Base-by-base conservation (phyloP, 2,797 vertebrate species). In the Xyrichtys novacula region DNA sequence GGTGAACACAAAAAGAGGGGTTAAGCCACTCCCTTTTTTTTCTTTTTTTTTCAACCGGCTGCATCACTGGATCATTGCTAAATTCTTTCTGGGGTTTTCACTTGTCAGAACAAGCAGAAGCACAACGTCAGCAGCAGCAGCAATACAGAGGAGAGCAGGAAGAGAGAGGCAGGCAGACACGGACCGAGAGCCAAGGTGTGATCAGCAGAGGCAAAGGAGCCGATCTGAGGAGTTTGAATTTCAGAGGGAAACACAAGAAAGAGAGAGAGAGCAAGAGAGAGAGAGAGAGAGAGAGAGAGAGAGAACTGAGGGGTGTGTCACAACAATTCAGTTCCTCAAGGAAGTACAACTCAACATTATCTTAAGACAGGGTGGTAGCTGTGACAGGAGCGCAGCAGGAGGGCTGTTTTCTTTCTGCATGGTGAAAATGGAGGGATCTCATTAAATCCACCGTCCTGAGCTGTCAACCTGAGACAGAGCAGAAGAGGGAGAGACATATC, bases 291-390 rank as follows among this genome's bases (percentile, higher is more conserved):
- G 15, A 48, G 14, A 46, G 20, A 47, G 10, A 47, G 10, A 47
- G 10, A 46, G 4, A 78, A 62, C 78, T 80, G 71, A 93, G 92
- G 93, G 92, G 94, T 92, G 94, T 94, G 93, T 92, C 93, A 91
- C 85, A 86, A 87, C 90, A 92, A 90, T 92, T 93, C 91, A 94
- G 94, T 95, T 95, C 94, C 94, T 95, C 91, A 90, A 96, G 95
- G 95, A 96, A 96, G 95, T 95, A 65, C 85, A 89, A 88, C 88
- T 91, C 86, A 91, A 78, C 89, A 90, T 87, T 91, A 92, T 93
- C 92, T 94, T 87, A 87, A 93, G 88, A 91, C 85, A 85, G 85
- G 68, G 76, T 68, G 78, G 72, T 34, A 65, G 78, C 80, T 58
- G 50, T 81, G 75, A 90, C 71, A 74, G 81, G 62, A 17, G 72